Percentiles rank a stretch among this genome's conserved stretches.
Evolutionary conservation across 2,113 vertebrate species (phyloP).

Genomic region (Hydropotes inermis): DNA sequence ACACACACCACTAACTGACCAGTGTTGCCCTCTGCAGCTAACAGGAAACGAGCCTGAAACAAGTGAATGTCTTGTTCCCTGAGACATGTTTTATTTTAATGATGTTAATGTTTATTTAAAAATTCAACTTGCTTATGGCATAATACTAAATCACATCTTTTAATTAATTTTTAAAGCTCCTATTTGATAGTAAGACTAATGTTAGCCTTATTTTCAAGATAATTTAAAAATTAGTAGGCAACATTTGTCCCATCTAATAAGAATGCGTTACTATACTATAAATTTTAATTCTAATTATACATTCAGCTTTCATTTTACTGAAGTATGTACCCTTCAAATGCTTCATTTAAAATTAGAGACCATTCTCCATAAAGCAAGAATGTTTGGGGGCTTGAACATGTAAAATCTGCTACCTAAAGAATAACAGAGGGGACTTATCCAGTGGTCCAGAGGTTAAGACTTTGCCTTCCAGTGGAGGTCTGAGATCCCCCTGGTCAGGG

Average conservation of each 20-base stretch:
- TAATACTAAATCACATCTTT: background rate
- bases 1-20: background rate
- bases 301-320: background rate
- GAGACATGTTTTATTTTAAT: slow-evolving; percentile 18
- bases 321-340: background rate
- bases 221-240: slow-evolving; percentile 31
- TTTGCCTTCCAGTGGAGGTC: background rate
- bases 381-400: background rate
- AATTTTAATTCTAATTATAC: background rate
- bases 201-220: background rate
- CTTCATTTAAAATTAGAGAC: background rate
- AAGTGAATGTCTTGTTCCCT: background rate
- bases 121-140: background rate
- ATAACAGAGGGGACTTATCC: background rate
- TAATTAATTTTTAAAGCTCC: slow-evolving; percentile 14
- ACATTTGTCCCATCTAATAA: background rate
- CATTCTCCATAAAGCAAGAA: background rate
- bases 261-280: background rate
- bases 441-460: background rate
- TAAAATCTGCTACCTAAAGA: background rate
- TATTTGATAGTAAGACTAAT: background rate
- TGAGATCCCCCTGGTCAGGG: background rate
- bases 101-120: background rate
- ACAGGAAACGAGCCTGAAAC: background rate
- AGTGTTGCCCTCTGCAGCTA: background rate